Conservation (phyloP, 2,113 vertebrate species). For the Danio rerio region DNA sequence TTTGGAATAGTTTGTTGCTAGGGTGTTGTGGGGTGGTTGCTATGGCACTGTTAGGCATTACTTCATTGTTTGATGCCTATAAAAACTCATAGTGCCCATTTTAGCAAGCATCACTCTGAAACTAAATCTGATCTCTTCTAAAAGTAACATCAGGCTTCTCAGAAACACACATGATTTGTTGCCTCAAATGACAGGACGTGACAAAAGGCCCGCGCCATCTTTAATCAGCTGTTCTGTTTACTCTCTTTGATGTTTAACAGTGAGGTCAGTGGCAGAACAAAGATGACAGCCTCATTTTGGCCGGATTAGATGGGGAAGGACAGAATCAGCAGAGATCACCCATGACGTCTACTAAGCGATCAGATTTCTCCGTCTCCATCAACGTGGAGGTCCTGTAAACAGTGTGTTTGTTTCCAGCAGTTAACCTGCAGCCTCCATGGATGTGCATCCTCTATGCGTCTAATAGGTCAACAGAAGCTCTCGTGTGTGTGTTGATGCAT, state of each 20-base stretch:
- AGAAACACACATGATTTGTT: not conserved
- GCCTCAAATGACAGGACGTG: constrained; percentile 4
- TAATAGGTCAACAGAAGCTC: constrained; percentile 38
- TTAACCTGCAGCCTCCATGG: not conserved
- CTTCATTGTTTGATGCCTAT: too few species aligned
- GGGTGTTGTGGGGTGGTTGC: too few species aligned
- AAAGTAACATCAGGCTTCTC: not conserved
- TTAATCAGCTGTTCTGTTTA: constrained; percentile 7
- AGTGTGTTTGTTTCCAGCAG: constrained; percentile 55
- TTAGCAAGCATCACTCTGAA: too few species aligned
- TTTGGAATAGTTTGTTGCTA: too few species aligned
- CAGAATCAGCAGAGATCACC: constrained; percentile 53
- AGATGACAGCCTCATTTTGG: constrained; percentile 3
- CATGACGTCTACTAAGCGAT: constrained; percentile 67
- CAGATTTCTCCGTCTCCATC: constrained; percentile 64
- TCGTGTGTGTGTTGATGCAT: constrained; percentile 11
- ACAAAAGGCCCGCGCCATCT: not conserved
- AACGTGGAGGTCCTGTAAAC: constrained; percentile 34
- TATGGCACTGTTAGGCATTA: too few species aligned
- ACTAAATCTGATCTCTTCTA: too few species aligned
- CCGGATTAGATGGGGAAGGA: constrained; percentile 51
- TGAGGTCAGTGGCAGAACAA: constrained; percentile 33
- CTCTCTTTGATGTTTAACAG: not conserved
- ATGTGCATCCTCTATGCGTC: constrained; percentile 47
- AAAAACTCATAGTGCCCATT: too few species aligned